Base-by-base conservation (phyloP, 1,140 invertebrate genomes). In the Lasioglossum albipes region DNA sequence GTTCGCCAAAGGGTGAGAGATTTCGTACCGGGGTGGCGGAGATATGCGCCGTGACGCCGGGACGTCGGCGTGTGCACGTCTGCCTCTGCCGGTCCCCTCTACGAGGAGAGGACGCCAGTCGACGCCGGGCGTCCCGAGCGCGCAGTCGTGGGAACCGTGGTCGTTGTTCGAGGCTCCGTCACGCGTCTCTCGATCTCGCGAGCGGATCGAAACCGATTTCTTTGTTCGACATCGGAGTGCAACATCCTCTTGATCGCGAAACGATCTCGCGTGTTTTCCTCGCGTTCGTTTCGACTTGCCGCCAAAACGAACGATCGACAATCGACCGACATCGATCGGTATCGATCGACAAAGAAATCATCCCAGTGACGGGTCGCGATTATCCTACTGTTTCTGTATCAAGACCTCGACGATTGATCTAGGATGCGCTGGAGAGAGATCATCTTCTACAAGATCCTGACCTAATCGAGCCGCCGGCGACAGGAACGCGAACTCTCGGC, bases 91-190 rank as follows among this genome's bases (percentile, higher is more conserved):
- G 73, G 81, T 74, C 45, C 68, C 67, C 75, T 66, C 71, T 64
- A 71, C 54, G 69, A 45, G 36, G 27, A 31, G 59, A 79, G 75
- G 77, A 87, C 80, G 84, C 82, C 90, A 93, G 92, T 93, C 91
- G 90, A 91, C 92, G 92, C 91, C 87, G 90, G 89, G 91, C 92
- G 91, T 91, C 90, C 86, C 89, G 87, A 85, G 87, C 82, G 89
- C 87, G 83, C 83, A 88, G 83, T 83, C 70, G 64, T 68, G 65
- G 62, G 78, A 81, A 79, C 62, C 68, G 66, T 83, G 10, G 81
- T 74, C 78, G 81, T 78, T 83, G 71, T n/a, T 45, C 36, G 57
- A 57, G 65, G 54, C 22, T 73, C 45, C 45, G 45, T 49, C 52
- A 36, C 45, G 77, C 77, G 77, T 72, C 54, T 22, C 27, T 57